A percentile compares a stretch with the other conserved stretches of the same genome.
phyloP scores from a whole-genome alignment of 2,113 vertebrate genomes.

The Podarcis raffonei region DNA sequence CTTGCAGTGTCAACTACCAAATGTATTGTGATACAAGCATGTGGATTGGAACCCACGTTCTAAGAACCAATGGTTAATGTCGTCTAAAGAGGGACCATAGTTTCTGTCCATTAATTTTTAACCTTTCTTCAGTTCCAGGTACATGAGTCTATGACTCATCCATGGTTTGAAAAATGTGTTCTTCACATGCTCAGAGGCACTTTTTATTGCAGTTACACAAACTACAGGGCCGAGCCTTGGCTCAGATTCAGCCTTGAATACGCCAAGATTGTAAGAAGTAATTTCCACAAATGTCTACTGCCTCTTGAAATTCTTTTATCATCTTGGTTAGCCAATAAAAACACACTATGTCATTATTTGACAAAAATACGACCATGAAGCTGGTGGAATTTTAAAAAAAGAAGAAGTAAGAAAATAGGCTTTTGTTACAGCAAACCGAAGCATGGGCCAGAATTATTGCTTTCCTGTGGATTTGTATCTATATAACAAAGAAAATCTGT shows the following conservation, averaged over 20 bases:
- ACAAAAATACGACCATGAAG: slow-evolving; percentile 28
- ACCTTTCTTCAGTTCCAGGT: too few relatives aligned
- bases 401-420: slow-evolving; percentile 6
- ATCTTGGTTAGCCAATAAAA: slow-evolving; percentile 12
- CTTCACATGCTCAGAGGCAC: not conserved
- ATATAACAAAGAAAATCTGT: slow-evolving; percentile 31
- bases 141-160: not conserved
- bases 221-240: not conserved
- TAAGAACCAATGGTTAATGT: not conserved
- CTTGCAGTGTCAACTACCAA: not conserved
- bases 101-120: not conserved
- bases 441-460: not conserved
- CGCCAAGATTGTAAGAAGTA: not conserved
- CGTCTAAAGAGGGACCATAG: not conserved
- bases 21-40: not conserved
- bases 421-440: slow-evolving; percentile 10
- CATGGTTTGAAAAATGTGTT: not conserved
- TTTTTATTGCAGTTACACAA: not conserved
- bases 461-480: slow-evolving; percentile 30
- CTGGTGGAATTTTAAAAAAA: slow-evolving; percentile 1
- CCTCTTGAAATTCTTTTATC: not conserved
- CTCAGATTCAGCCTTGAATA: not conserved
- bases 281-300: not conserved
- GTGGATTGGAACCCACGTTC: not conserved
- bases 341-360: slow-evolving; percentile 24